Evolutionary conservation across 2,888 invertebrate genomes (phyloP).

Genomic region (Dichetophora obliterata): DNA sequence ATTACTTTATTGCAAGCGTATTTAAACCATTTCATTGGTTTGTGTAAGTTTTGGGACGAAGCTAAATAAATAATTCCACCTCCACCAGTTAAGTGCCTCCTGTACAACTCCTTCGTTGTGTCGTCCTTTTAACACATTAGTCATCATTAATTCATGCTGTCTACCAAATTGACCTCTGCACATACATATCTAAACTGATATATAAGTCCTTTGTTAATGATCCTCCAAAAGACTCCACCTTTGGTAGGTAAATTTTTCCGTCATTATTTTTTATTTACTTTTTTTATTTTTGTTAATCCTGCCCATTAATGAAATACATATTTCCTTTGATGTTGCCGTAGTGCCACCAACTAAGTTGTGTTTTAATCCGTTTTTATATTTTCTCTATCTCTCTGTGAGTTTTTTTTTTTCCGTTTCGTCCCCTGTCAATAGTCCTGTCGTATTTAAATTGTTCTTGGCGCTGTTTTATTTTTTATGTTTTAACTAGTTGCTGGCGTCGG

Average conservation of each 20-base stretch:
- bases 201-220: neutral
- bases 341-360: neutral
- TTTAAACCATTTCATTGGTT: no score
- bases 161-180: neutral
- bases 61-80: no score
- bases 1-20: no score
- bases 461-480: neutral
- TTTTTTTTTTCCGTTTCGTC: no score
- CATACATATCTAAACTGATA: no score
- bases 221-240: neutral
- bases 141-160: constrained; percentile 15
- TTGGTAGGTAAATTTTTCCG: neutral
- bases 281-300: neutral
- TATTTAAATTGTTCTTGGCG: constrained; percentile 3
- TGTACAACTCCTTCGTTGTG: no score
- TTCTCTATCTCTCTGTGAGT: neutral
- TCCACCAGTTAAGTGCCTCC: no score
- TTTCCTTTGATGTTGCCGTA: neutral
- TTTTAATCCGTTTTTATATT: neutral
- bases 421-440: neutral
- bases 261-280: neutral
- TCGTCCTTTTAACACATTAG: neutral
- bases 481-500: constrained; percentile 7
- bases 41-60: no score
- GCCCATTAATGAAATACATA: neutral